Evolutionary conservation across 2,113 vertebrate species (phyloP).

Genomic region (Antigone vipio): DNA sequence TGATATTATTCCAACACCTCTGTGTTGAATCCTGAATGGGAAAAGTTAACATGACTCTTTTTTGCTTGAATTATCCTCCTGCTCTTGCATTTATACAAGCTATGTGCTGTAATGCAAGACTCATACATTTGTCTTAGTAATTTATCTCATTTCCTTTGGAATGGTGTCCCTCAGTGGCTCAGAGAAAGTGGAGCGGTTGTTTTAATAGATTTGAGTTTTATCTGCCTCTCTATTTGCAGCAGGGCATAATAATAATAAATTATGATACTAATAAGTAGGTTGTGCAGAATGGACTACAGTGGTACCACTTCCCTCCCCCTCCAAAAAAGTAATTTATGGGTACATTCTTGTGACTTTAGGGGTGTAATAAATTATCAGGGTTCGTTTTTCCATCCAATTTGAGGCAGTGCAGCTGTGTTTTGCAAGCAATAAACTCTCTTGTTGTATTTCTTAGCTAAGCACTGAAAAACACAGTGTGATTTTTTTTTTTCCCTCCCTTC

Average conservation of each 20-base stretch:
- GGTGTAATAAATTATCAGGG: conserved; percentile 77
- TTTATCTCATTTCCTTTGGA: conserved; percentile 66
- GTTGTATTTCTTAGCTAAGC: conserved; percentile 74
- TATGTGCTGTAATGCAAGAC: neutral
- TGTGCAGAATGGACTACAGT: conserved; percentile 63
- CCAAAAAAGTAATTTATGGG: conserved; percentile 74
- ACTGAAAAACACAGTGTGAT: conserved; percentile 67
- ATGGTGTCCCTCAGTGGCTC: conserved; percentile 63
- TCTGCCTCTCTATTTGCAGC: conserved; percentile 71
- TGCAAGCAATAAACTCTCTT: conserved; percentile 74
- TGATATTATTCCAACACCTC: conserved; percentile 16
- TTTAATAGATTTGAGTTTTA: conserved; percentile 79
- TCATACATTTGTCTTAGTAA: conserved; percentile 47
- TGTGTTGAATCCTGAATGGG: conserved; percentile 37
- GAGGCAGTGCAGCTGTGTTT: conserved; percentile 76
- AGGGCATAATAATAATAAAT: conserved; percentile 79
- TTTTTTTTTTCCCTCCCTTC: conserved; percentile 39
- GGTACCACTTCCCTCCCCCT: conserved; percentile 53
- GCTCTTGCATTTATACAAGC: conserved; percentile 23
- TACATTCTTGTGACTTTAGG: conserved; percentile 78
- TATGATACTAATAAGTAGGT: conserved; percentile 77
- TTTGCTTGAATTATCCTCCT: conserved; percentile 41
- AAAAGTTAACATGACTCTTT: conserved; percentile 3
- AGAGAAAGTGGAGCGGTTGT: conserved; percentile 69
- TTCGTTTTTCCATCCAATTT: conserved; percentile 78